These are phyloP conservation scores for Synaphobranchus kaupii DNA, from an alignment of 2,797 vertebrate genomes.

Conservation along the genomic window DNA sequence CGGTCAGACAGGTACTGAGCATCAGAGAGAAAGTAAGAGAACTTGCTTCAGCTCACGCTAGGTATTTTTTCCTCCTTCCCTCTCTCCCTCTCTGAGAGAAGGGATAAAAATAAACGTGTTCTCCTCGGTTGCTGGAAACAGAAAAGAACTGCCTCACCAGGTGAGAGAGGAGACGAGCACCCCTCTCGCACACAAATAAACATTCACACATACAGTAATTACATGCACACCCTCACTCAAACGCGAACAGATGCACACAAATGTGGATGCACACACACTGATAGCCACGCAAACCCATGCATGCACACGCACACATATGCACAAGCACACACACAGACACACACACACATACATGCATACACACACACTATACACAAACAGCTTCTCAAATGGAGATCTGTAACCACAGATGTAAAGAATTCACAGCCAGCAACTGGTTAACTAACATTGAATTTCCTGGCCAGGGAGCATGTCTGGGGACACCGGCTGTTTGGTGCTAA, in stretches of 20 bases:
- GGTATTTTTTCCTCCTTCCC: neutral
- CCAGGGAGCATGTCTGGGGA: neutral
- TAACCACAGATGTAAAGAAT: neutral
- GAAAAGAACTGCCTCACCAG: neutral
- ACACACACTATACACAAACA: neutral
- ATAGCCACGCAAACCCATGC: neutral
- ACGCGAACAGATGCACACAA: constrained; percentile 35
- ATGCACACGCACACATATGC: neutral
- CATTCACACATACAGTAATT: neutral
- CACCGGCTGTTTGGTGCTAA: neutral
- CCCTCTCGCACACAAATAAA: neutral
- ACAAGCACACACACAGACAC: neutral
- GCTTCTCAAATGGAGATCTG: neutral
- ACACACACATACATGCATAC: neutral
- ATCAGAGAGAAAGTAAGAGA: neutral
- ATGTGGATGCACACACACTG: neutral
- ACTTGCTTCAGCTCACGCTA: neutral
- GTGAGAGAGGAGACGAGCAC: neutral
- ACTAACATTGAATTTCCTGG: neutral
- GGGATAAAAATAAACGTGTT: neutral
- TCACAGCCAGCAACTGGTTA: neutral
- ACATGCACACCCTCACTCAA: constrained; percentile 39
- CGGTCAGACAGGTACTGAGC: neutral
- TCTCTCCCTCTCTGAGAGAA: neutral
- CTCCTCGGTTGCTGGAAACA: neutral